Percentiles rank a stretch among this genome's conserved stretches.
Evolutionary conservation across 2,113 vertebrate species (phyloP).

Genomic region (Corythornis cristatus): DNA sequence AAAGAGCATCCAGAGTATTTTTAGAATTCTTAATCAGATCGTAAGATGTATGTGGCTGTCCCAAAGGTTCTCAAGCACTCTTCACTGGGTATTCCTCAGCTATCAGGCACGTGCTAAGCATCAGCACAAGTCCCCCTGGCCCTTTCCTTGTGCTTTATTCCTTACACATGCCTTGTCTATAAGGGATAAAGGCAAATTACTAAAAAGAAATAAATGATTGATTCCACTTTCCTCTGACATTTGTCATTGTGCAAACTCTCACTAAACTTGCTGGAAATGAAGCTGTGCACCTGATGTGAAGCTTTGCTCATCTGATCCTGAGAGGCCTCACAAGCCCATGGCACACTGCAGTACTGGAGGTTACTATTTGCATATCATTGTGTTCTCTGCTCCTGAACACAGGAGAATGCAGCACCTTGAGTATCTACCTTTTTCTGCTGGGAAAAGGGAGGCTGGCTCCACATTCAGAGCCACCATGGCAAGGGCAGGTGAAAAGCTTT

Average conservation of each 20-base stretch:
- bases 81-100: neutral
- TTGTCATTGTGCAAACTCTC: neutral
- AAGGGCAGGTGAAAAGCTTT: neutral
- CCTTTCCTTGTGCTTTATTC: neutral
- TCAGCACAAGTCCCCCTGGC: neutral
- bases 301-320: neutral
- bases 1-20: neutral
- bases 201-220: neutral
- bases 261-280: neutral
- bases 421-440: neutral
- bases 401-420: neutral
- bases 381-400: neutral
- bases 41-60: neutral
- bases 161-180: neutral
- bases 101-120: neutral
- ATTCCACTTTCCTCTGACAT: neutral
- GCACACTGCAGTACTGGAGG: neutral
- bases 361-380: neutral
- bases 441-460: neutral
- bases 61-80: neutral
- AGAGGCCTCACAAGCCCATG: neutral
- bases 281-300: neutral
- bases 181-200: neutral
- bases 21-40: neutral
- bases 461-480: neutral